Evolutionary conservation across 2,888 invertebrate species (phyloP).

Genomic region (Minunthozetes semirufus): DNA sequence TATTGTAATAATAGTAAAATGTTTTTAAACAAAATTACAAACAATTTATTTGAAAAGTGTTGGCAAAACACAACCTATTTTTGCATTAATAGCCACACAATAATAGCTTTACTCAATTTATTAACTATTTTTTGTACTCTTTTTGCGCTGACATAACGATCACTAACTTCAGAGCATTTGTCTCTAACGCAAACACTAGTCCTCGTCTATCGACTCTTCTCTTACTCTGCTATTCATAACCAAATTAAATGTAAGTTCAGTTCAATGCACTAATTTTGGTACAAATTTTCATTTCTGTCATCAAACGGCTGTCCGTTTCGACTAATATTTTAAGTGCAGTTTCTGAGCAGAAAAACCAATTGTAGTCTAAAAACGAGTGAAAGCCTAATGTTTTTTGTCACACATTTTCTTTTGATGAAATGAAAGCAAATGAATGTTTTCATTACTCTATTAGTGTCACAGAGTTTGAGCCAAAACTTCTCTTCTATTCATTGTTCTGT

Average conservation of each 20-base stretch:
- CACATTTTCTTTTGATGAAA: neutral
- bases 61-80: neutral
- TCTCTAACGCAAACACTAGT: neutral
- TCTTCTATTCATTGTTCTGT: too few relatives aligned
- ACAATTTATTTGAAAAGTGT: neutral
- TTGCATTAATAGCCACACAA: conserved; percentile 1
- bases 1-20: conserved; percentile 9
- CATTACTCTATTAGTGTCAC: neutral
- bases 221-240: neutral
- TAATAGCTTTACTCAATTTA: neutral
- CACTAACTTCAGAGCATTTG: neutral
- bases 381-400: neutral
- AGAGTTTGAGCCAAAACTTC: neutral
- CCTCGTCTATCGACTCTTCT: too few relatives aligned
- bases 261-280: conserved; percentile 21
- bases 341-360: neutral
- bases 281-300: neutral
- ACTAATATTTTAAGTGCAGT: conserved; percentile 9
- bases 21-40: neutral
- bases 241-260: neutral
- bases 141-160: neutral
- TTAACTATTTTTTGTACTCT: neutral
- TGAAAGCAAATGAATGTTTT: neutral
- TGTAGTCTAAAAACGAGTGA: neutral
- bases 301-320: neutral